Percentiles rank a stretch among this genome's conserved stretches.
These are phyloP conservation scores for Diabrotica undecimpunctata DNA, from an alignment of 1,140 invertebrate genomes.

Conservation along the genomic window DNA sequence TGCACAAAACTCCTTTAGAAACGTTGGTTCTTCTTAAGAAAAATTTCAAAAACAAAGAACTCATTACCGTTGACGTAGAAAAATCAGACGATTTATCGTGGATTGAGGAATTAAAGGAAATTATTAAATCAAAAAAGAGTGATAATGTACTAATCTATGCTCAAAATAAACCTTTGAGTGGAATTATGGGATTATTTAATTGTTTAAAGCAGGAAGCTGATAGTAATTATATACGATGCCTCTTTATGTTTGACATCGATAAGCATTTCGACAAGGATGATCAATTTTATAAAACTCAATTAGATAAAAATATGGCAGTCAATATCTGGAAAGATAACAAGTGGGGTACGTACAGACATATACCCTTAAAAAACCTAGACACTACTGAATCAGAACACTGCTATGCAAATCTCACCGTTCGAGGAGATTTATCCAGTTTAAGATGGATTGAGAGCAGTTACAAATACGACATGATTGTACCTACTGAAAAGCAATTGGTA, in stretches of 20 bases:
- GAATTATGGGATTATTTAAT: slow-evolving; percentile 75
- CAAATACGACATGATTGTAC: slow-evolving; percentile 41
- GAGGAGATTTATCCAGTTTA: slow-evolving; percentile 82
- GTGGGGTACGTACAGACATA: slow-evolving; percentile 61
- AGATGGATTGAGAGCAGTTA: slow-evolving; percentile 73
- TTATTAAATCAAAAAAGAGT: slow-evolving; percentile 52
- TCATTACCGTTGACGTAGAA: slow-evolving; percentile 10
- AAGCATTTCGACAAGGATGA: slow-evolving; percentile 61
- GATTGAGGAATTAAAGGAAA: slow-evolving; percentile 53
- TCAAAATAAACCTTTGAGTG: slow-evolving; percentile 62
- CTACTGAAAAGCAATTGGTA: slow-evolving; percentile 48
- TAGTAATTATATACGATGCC: slow-evolving; percentile 57
- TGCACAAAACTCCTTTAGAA: slow-evolving; percentile 48
- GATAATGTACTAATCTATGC: slow-evolving; percentile 56
- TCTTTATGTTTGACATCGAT: slow-evolving; percentile 65
- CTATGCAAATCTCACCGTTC: slow-evolving; percentile 71
- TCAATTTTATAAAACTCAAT: slow-evolving; percentile 58
- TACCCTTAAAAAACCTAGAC: slow-evolving; percentile 8
- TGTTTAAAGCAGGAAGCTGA: slow-evolving; percentile 68
- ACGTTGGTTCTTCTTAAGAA: slow-evolving; percentile 46
- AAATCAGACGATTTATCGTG: slow-evolving; percentile 47
- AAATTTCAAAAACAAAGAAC: slow-evolving; percentile 6
- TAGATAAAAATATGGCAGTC: slow-evolving; percentile 59
- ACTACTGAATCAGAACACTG: slow-evolving; percentile 59
- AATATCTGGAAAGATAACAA: slow-evolving; percentile 61